Base-by-base conservation (phyloP, 1,140 invertebrate genomes). In the Ylistrum balloti region DNA sequence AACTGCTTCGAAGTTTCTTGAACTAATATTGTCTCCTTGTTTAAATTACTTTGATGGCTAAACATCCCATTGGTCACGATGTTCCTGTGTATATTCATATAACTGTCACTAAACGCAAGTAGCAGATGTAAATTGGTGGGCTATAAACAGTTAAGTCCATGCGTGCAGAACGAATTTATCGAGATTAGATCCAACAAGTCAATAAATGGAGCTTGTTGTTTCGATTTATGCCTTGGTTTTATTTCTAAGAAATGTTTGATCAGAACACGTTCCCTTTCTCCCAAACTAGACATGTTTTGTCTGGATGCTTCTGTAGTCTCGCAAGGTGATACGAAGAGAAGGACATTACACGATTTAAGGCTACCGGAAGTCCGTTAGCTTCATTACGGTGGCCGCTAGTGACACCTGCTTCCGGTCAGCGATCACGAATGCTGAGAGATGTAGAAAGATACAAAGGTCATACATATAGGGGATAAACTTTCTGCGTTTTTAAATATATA, bases 1-100 rank as follows among this genome's bases (percentile, higher is more conserved):
- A 74, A 74, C 2, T 28, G 56, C 5, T 74, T 28, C 28, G 56
- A 28, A n/a, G 5, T n/a, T n/a, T 28, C 11, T n/a, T 74, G 56
- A 74, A 74, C 56, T 74, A 17, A 74, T 74, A 74, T 28, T n/a
- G 9, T 7, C 15, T 28, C 56, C 56, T 9, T 74, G n/a, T 74
- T 74, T 28, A 74, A 9, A 74, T 74, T 28, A 28, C 56, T 74
- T n/a, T 5, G 56, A 74, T 28, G 56, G 17, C 22, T 11, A 28
- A 74, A n/a, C 9, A 7, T 28, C n/a, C 5, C n/a, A 28, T 74
- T 74, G 56, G 56, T 74, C 56, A 74, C 56, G 56, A 3, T 5
- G 56, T 74, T n/a, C 56, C n/a, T 3, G n/a, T n/a, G 56, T 74
- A 74, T 74, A 74, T 74, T 74, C 56, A 74, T 74, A 74, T 74